Conservation (phyloP, 1,140 invertebrate genomes). For the Lordiphosa clarofinis region DNA sequence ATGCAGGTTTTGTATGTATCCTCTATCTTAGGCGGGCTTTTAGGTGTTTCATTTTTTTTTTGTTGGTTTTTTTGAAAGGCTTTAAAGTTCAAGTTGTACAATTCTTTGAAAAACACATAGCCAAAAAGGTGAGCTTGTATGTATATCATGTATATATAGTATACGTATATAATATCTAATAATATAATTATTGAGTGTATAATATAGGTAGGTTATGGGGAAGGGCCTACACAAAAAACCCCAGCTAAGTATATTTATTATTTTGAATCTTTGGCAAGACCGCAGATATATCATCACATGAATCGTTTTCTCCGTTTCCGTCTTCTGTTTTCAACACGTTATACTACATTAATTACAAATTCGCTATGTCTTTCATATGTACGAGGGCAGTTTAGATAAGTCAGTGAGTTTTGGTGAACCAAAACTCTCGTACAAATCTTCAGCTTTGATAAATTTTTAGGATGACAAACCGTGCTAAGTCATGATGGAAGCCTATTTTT, state of each 20-base stretch:
- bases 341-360: slow-evolving; percentile 9
- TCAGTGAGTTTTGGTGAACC: too few relatives aligned
- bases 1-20: too few relatives aligned
- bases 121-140: slow-evolving; percentile 35
- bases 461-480: too few relatives aligned
- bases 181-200: slow-evolving; percentile 10
- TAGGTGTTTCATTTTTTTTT: not conserved
- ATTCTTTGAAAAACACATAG: slow-evolving; percentile 30
- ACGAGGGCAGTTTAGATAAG: too few relatives aligned
- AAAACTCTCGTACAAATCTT: too few relatives aligned
- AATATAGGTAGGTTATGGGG: not conserved
- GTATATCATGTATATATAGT: slow-evolving; percentile 13
- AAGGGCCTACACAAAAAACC: slow-evolving; percentile 20
- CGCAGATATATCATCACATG: slow-evolving; percentile 69
- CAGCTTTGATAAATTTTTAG: too few relatives aligned
- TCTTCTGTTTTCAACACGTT: slow-evolving; percentile 10
- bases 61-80: not conserved
- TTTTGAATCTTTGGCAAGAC: slow-evolving; percentile 67
- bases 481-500: too few relatives aligned
- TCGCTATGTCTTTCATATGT: too few relatives aligned
- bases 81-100: slow-evolving; percentile 34
- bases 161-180: slow-evolving; percentile 2
- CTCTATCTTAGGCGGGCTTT: slow-evolving; percentile 13
- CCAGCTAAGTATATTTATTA: slow-evolving; percentile 7
- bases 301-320: slow-evolving; percentile 53